phyloP scores from a whole-genome alignment of 2,797 vertebrate genomes.

The Notamacropus eugenii region DNA sequence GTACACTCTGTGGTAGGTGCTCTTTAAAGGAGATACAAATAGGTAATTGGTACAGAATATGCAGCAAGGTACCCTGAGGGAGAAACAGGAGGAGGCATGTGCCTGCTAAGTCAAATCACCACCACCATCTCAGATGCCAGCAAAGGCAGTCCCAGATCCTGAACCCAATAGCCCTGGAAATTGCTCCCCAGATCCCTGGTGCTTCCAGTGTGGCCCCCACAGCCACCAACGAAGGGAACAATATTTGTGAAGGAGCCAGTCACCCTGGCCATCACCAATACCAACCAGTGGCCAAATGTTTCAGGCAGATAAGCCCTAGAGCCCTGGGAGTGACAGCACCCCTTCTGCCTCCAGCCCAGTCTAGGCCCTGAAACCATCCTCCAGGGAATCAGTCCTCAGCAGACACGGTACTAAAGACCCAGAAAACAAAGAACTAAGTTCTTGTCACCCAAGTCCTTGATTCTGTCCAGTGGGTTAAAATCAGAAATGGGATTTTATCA shows the following conservation, averaged over 20 bases:
- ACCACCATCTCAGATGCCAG: background rate
- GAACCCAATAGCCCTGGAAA: background rate
- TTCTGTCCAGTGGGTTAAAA: background rate
- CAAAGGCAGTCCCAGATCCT: background rate
- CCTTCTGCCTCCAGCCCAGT: background rate
- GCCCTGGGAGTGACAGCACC: background rate
- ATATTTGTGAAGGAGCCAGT: background rate
- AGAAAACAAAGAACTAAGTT: background rate
- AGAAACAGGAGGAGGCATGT: background rate
- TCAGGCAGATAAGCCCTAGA: background rate
- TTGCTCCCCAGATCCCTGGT: background rate
- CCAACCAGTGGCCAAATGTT: background rate
- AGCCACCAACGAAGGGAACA: background rate
- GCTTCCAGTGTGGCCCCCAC: background rate
- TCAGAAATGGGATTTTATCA: background rate
- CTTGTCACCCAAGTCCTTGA: background rate
- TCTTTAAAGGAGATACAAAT: background rate
- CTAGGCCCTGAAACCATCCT: background rate
- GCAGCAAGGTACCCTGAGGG: background rate
- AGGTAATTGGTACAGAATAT: background rate
- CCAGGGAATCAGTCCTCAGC: background rate
- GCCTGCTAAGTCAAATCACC: background rate
- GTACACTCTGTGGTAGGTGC: background rate
- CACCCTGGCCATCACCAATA: background rate
- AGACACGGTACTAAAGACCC: background rate